Base-by-base conservation (phyloP, 2,888 invertebrate species). In the Xestoiulus laeticollis region DNA sequence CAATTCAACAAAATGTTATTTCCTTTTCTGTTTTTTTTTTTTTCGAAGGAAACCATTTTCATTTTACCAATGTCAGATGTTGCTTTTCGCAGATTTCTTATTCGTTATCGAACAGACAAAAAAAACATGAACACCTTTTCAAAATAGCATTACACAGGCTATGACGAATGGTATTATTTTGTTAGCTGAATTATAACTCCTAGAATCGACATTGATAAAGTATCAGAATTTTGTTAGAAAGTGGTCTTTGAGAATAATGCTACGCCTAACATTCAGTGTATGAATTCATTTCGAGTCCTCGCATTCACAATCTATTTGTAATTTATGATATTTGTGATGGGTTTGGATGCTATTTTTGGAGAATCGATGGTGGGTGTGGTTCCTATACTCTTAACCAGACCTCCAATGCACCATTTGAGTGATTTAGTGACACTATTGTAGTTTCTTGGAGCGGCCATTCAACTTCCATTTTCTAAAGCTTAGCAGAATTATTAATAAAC, bases 291-390 rank as follows among this genome's bases (percentile, higher is more conserved):
- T 68, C 26, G 68, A 68, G 22, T 26, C 8, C 26, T 22, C n/a
- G 68, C 26, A 68, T 68, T 68, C 68, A 26, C 68, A 68, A 68
- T 68, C 68, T 68, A 68, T 68, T 68, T 68, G 5, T 68, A 68
- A 68, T 68, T 68, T 22, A 68, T 68, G 22, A 68, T 22, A 26
- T 68, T 22, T 68, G 68, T 68, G 6, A n/a, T 68, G 26, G 68
- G 68, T 68, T 68, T 22, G 68, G 26, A 26, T 26, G 68, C 68
- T 68, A 26, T 68, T 68, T 68, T 6, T 26, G 68, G 68, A 68
- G 6, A 68, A 68, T 68, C 68, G 68, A 68, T 68, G 68, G 26
- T 22, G 68, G 68, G 68, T 8, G 68, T 68, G 68, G 68, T 68
- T 5, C 68, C 6, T 38, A 48, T 48, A 38, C n/a, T 53, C 53